Base-by-base conservation (phyloP, 2,797 vertebrate genomes). In the Psittacula derbiana region DNA sequence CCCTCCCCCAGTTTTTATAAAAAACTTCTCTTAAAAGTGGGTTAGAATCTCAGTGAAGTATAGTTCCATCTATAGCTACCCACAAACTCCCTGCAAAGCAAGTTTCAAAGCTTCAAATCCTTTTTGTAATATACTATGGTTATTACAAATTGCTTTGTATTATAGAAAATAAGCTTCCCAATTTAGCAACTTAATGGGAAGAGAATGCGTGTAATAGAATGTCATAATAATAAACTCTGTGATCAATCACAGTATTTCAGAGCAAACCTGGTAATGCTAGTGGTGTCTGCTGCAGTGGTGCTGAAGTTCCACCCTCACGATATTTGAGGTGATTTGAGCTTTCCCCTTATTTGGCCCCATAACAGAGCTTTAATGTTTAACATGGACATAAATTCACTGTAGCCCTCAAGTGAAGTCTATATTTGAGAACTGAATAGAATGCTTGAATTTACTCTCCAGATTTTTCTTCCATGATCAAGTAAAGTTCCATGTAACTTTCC, bases 371-470 rank as follows among this genome's bases (percentile, higher is more conserved):
- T 98, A 96, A 95, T 93, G 91, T 97, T 95, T 91, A 90, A 93
- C 80, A 27, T 30, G 79, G 82, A 79, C 94, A 96, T 97, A 97
- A 97, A 97, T 98, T 96, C 87, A 93, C 90, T 52, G 33, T 75
- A 92, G 80, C 89, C 86, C 90, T 97, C 72, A 93, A 96, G 92
- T 92, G 91, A 95, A 97, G 88, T 93, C 95, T 96, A 71, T 90
- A 76, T 98, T 95, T 97, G 96, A 96, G 95, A 94, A 91, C 93
- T 96, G 94, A 98, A 96, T 85, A 97, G 96, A 98, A 97, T 64
- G 88, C 85, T 91, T 95, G 95, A 95, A 95, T 97, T 97, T 97
- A 97, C 75, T 95, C 92, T 96, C 92, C 96, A 92, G 94, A 94
- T 97, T 96, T 97, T 95, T 93, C 52, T 91, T 91, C 96, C 83